Percentiles rank a stretch among this genome's conserved stretches.
phyloP scores from a whole-genome alignment of 2,888 invertebrate species.

The Ectemnius continuus region DNA sequence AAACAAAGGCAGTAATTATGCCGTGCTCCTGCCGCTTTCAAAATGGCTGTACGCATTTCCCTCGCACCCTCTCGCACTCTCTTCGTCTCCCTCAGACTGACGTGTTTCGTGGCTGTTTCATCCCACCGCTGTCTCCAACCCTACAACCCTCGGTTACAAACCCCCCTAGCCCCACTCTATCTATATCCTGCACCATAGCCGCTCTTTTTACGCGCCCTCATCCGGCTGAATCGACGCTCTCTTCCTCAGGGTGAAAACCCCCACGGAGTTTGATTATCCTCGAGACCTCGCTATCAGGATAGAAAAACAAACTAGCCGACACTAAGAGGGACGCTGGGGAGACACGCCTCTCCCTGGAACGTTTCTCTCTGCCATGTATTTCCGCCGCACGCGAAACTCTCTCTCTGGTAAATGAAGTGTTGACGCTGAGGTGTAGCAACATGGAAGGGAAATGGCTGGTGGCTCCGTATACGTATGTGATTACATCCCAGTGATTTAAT shows the following conservation, averaged over 20 bases:
- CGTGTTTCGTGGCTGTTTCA: neutral
- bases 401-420: neutral
- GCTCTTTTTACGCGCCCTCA: no score
- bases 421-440: neutral
- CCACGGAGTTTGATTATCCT: slow-evolving; percentile 13
- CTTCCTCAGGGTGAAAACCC: no score
- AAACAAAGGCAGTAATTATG: slow-evolving; percentile 74
- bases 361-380: neutral
- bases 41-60: slow-evolving; percentile 49
- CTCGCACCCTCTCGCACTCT: slow-evolving; percentile 9
- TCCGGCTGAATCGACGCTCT: no score
- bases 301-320: neutral
- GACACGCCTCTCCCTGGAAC: neutral
- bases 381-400: neutral
- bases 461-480: no score
- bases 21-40: slow-evolving; percentile 53
- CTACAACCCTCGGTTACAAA: no score
- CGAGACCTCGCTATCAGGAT: neutral
- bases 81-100: neutral
- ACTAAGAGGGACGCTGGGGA: neutral
- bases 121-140: neutral
- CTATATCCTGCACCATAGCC: no score
- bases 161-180: no score
- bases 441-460: neutral
- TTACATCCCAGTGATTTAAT: no score